These are phyloP conservation scores for Tetramorium alpestre DNA, from an alignment of 1,140 invertebrate genomes.

Conservation along the genomic window DNA sequence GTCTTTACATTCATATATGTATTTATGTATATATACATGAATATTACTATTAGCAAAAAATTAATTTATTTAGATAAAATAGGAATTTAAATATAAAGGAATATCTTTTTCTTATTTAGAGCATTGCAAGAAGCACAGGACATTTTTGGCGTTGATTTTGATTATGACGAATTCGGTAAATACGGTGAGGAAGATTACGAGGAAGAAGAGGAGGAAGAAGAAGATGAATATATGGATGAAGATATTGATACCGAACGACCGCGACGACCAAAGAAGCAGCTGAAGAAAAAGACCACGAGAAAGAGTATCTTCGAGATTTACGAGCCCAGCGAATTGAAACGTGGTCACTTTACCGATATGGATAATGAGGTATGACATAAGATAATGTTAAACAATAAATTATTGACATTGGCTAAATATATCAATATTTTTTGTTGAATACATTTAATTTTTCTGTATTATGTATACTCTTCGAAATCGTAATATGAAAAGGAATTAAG, in stretches of 20 bases:
- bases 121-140: slow-evolving; percentile 99
- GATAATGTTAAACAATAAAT: not conserved
- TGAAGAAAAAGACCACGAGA: slow-evolving; percentile 92
- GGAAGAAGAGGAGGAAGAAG: slow-evolving; percentile 91
- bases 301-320: slow-evolving; percentile 98
- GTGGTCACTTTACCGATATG: slow-evolving; percentile 97
- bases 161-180: slow-evolving; percentile 97
- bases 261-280: slow-evolving; percentile 89
- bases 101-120: slow-evolving; percentile 83
- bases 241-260: slow-evolving; percentile 87
- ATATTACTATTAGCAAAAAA: not conserved
- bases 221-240: slow-evolving; percentile 91
- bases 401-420: not conserved
- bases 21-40: not conserved
- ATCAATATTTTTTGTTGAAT: not conserved
- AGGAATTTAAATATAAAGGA: not conserved
- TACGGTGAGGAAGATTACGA: slow-evolving; percentile 96
- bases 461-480: not conserved
- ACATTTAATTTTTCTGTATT: not conserved
- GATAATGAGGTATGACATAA: slow-evolving; percentile 92
- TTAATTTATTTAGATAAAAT: not conserved
- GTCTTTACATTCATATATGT: not conserved
- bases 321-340: slow-evolving; percentile 98
- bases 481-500: too few species aligned
- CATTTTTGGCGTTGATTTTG: slow-evolving; percentile 99